A percentile compares a stretch with the other conserved stretches of the same genome.
Evolutionary conservation across 2,888 invertebrate species (phyloP).

Genomic region (Caenorhabditis drosophilae): DNA sequence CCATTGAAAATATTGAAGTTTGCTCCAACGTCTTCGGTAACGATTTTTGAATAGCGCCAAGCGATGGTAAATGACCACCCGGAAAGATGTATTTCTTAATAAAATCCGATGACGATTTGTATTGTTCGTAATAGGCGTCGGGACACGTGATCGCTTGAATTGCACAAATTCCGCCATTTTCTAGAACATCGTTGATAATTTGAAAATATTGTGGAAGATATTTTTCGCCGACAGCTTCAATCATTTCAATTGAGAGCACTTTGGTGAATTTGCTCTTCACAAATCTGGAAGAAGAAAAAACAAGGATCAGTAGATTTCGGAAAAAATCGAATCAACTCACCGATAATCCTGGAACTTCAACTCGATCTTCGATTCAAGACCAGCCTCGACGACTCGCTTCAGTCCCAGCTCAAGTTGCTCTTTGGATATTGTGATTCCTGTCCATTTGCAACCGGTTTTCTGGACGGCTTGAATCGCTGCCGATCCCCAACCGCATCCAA

Average conservation of each 20-base stretch:
- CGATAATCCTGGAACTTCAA: slow-evolving; percentile 61
- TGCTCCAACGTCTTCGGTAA: slow-evolving; percentile 33
- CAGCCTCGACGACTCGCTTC: slow-evolving; percentile 46
- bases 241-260: slow-evolving; percentile 61
- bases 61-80: slow-evolving; percentile 62
- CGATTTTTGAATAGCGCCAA: slow-evolving; percentile 38
- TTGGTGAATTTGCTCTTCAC: slow-evolving; percentile 50
- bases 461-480: slow-evolving; percentile 56
- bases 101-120: slow-evolving; percentile 57
- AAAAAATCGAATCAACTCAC: slow-evolving; percentile 15
- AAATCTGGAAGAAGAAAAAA: slow-evolving; percentile 32
- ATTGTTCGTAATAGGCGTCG: slow-evolving; percentile 58
- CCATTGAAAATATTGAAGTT: slow-evolving; percentile 36
- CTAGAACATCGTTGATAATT: slow-evolving; percentile 49
- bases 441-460: slow-evolving; percentile 57
- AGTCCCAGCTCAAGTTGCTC: slow-evolving; percentile 56
- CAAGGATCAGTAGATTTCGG: not conserved
- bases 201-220: slow-evolving; percentile 60
- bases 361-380: slow-evolving; percentile 50
- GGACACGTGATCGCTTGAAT: slow-evolving; percentile 62
- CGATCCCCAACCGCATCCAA: slow-evolving; percentile 64
- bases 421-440: slow-evolving; percentile 61
- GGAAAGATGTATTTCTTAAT: slow-evolving; percentile 67
- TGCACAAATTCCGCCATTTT: slow-evolving; percentile 53
- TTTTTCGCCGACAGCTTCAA: slow-evolving; percentile 63